phyloP scores from a whole-genome alignment of 1,140 invertebrate genomes.

The Octopus sinensis region DNA sequence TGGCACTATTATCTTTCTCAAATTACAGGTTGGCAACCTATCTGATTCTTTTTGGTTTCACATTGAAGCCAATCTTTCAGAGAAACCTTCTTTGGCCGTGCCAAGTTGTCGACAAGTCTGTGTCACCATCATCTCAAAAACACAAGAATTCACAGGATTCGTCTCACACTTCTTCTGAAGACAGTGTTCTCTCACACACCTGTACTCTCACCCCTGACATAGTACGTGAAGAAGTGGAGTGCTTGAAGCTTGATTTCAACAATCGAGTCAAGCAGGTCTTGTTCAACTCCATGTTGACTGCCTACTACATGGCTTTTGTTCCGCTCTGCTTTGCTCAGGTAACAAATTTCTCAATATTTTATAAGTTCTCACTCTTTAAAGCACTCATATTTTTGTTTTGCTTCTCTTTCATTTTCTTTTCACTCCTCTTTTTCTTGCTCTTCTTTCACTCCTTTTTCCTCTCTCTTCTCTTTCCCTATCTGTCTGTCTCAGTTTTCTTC shows the following conservation, averaged over 20 bases:
- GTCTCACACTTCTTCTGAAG: constrained; percentile 19
- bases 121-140: constrained; percentile 13
- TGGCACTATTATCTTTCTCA: background rate
- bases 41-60: constrained; percentile 75
- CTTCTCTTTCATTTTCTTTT: background rate
- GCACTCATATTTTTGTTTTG: background rate
- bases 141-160: constrained; percentile 8
- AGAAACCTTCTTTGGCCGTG: constrained; percentile 45
- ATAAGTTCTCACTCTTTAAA: background rate
- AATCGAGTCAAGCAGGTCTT: constrained; percentile 81
- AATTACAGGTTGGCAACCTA: constrained; percentile 73
- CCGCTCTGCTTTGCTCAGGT: constrained; percentile 86
- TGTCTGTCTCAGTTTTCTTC: too few relatives aligned
- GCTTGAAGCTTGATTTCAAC: constrained; percentile 82
- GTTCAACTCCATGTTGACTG: constrained; percentile 83
- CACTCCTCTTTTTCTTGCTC: background rate
- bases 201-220: constrained; percentile 58
- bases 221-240: constrained; percentile 81
- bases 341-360: constrained; percentile 35
- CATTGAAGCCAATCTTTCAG: constrained; percentile 52
- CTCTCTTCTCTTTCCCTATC: too few relatives aligned
- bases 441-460: background rate
- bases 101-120: constrained; percentile 32
- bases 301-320: constrained; percentile 87
- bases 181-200: constrained; percentile 55